phyloP scores from a whole-genome alignment of 1,140 invertebrate species.

The Bombus consobrinus region DNA sequence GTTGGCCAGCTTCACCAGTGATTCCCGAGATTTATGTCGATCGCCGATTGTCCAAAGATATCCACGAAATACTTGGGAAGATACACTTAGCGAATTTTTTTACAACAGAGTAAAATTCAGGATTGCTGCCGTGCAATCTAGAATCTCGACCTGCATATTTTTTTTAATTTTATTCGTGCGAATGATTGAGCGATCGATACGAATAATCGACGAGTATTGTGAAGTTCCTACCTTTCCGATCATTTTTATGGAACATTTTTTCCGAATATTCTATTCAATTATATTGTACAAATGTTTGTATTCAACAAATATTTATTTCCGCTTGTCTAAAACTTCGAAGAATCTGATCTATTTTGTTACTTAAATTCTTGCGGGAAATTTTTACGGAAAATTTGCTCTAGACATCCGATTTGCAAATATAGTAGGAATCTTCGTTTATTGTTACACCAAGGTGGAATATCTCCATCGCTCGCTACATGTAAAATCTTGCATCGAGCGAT shows the following conservation, averaged over 20 bases:
- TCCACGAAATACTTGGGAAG: slow-evolving; percentile 1
- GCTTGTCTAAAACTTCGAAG: too few species aligned
- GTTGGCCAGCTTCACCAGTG: slow-evolving; percentile 20
- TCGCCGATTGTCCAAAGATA: slow-evolving; percentile 48
- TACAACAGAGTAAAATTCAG: background rate
- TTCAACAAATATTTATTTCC: too few species aligned
- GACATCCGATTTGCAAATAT: too few species aligned
- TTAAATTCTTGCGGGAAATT: background rate
- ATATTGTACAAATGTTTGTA: too few species aligned
- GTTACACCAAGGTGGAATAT: background rate
- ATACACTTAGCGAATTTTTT: background rate
- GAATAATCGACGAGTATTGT: background rate
- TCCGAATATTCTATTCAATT: background rate
- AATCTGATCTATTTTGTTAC: background rate
- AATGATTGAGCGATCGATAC: background rate
- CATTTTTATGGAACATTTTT: background rate
- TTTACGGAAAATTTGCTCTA: too few species aligned
- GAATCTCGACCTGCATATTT: background rate
- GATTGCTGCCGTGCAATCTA: too few species aligned
- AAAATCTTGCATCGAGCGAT: background rate
- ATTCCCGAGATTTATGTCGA: slow-evolving; percentile 43
- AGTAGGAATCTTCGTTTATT: too few species aligned
- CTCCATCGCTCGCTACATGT: background rate
- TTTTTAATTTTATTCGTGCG: background rate
- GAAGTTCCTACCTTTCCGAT: background rate